Evolutionary conservation across 2,113 vertebrate species (phyloP).

Genomic region (Eretmochelys imbricata): DNA sequence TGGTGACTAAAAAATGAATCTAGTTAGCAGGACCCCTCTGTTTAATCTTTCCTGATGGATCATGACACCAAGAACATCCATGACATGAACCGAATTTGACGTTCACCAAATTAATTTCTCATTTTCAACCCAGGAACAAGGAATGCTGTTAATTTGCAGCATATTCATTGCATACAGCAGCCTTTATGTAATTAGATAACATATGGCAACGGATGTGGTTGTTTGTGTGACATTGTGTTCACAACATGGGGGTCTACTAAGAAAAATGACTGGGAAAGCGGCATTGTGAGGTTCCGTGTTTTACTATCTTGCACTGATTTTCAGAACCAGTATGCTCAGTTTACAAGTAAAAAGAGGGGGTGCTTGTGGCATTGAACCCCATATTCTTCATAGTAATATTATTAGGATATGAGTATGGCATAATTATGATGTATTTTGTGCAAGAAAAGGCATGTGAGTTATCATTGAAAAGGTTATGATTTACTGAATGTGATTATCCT

Average conservation of each 20-base stretch:
- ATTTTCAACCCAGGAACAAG: constrained; percentile 64
- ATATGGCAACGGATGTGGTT: constrained; percentile 30
- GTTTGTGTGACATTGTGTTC: constrained; percentile 10
- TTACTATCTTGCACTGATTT: neutral
- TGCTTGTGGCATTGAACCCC: too few species aligned
- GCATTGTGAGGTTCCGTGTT: neutral
- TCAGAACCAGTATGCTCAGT: neutral
- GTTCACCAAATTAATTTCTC: constrained; percentile 66
- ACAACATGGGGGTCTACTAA: neutral
- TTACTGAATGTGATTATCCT: too few species aligned
- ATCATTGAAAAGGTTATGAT: too few species aligned
- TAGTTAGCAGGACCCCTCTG: constrained; percentile 49
- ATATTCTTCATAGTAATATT: too few species aligned
- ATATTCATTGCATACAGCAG: constrained; percentile 43
- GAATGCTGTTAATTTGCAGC: constrained; percentile 59
- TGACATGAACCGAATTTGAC: constrained; percentile 62
- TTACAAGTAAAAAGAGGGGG: neutral
- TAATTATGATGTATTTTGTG: too few species aligned
- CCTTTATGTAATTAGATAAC: constrained; percentile 46
- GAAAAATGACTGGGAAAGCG: neutral
- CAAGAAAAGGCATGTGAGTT: too few species aligned
- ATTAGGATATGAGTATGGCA: too few species aligned
- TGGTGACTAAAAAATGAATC: constrained; percentile 27
- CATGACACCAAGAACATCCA: constrained; percentile 37
- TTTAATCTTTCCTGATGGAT: constrained; percentile 62